Base-by-base conservation (phyloP, 2,888 invertebrate genomes). In the Malachius bipustulatus region DNA sequence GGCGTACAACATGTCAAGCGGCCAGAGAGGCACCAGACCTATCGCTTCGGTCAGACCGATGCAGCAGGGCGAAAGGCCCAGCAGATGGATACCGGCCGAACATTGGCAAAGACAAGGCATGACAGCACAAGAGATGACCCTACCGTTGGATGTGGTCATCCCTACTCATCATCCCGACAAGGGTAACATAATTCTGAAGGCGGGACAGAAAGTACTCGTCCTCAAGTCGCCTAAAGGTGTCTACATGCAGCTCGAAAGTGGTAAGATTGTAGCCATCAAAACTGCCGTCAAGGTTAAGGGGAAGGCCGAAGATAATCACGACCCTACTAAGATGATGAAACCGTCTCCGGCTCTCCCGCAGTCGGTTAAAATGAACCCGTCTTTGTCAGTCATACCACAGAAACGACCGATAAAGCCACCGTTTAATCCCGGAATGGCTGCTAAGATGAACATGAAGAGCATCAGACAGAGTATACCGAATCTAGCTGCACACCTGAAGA, bases 181-280 rank as follows among this genome's bases (percentile, higher is more conserved):
- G 55, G 81, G 85, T 4, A 87, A 85, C 48, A 90, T 91, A 41
- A 84, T 87, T 10, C 67, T 96, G 33, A 89, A 90, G 56, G 89
- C 93, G 1, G 94, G 94, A 0, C 90, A 94, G 58, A 78, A 89
- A 48, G 91, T 96, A 1, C 82, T 93, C 72, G 89, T 96, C 3
- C 69, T 96, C 26, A 90, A 91, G 60, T 93, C 93, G 4, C 84
- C 89, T 0, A 93, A 93, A 62, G 94, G 94, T 30, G 91, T 94
- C 46, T 94, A 94, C 63, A 87, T 96, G 78, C 85, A 93, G 51
- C 65, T 93, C 29, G 88, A 89, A 55, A 89, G 88, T 47, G 93
- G 93, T 15, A 90, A 91, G 64, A 89, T 94, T 40, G 90, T 94
- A 44, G 90, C 93, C 14, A 90, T 94, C 47, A 77, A 82, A 53